Evolutionary conservation across 2,113 vertebrate genomes (phyloP).

Genomic region (Phylloscopus trochiloides): DNA sequence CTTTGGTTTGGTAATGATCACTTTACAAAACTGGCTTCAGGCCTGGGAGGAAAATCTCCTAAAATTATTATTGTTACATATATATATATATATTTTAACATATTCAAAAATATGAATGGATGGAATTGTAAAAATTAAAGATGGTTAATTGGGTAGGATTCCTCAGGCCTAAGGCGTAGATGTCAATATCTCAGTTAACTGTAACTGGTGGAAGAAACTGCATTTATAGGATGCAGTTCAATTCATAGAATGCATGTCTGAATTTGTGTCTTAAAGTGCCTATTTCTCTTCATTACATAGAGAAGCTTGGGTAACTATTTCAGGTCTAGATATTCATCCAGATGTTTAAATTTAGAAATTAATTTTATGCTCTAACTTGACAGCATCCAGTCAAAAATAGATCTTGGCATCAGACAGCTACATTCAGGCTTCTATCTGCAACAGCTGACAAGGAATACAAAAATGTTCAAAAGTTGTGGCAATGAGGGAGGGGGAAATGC

Average conservation of each 20-base stretch:
- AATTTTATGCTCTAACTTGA: neutral
- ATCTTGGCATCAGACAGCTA: neutral
- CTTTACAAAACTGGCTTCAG: neutral
- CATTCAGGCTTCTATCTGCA: neutral
- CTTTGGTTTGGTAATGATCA: neutral
- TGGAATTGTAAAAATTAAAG: neutral
- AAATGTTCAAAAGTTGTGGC: neutral
- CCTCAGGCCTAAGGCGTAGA: neutral
- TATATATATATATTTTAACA: neutral
- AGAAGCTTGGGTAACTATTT: neutral
- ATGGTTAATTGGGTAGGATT: neutral
- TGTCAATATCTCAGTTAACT: neutral
- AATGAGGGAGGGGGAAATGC: neutral
- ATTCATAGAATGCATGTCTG: neutral
- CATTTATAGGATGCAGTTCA: neutral
- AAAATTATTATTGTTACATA: neutral
- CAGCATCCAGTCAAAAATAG: neutral
- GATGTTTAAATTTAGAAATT: neutral
- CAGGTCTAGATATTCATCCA: neutral
- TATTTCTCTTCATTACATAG: neutral
- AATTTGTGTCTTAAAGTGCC: neutral
- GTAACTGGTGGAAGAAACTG: neutral
- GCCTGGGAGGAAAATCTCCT: neutral
- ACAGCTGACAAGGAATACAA: neutral
- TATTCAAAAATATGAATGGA: neutral